These are phyloP conservation scores for Liparis tanakae DNA, from an alignment of 2,797 vertebrate species.

Conservation along the genomic window DNA sequence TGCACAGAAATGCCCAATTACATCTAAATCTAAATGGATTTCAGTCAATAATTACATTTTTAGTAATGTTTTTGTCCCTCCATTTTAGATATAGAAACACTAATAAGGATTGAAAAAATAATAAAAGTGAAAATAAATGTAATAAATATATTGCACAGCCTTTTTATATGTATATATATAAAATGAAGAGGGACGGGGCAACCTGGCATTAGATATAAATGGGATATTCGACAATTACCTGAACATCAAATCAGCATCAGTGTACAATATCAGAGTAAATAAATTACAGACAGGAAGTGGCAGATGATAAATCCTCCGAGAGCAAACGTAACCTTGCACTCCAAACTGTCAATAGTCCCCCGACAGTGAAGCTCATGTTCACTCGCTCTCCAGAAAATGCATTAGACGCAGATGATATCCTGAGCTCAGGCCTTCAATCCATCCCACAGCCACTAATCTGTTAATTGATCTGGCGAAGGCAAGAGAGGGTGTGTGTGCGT, in stretches of 20 bases:
- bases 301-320: slow-evolving; percentile 58
- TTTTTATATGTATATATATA: not conserved
- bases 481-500: slow-evolving; percentile 21
- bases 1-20: not conserved
- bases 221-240: slow-evolving; percentile 5
- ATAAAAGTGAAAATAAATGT: not conserved
- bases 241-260: slow-evolving; percentile 22
- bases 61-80: too few relatives aligned
- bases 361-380: slow-evolving; percentile 70
- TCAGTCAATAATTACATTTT: not conserved
- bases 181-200: not conserved
- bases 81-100: not conserved
- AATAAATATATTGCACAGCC: not conserved
- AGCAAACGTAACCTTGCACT: slow-evolving; percentile 70
- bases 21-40: not conserved
- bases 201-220: not conserved
- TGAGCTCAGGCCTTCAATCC: slow-evolving; percentile 52
- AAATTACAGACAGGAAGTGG: slow-evolving; percentile 69
- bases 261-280: slow-evolving; percentile 56
- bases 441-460: slow-evolving; percentile 68
- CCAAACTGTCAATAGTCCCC: slow-evolving; percentile 69
- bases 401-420: slow-evolving; percentile 74
- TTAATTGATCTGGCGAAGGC: slow-evolving; percentile 76
- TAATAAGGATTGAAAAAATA: not conserved
- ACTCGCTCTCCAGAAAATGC: slow-evolving; percentile 64